A percentile compares a stretch with the other conserved stretches of the same genome.
Conservation (phyloP, 2,888 invertebrate genomes). For the Limenitis camilla region DNA sequence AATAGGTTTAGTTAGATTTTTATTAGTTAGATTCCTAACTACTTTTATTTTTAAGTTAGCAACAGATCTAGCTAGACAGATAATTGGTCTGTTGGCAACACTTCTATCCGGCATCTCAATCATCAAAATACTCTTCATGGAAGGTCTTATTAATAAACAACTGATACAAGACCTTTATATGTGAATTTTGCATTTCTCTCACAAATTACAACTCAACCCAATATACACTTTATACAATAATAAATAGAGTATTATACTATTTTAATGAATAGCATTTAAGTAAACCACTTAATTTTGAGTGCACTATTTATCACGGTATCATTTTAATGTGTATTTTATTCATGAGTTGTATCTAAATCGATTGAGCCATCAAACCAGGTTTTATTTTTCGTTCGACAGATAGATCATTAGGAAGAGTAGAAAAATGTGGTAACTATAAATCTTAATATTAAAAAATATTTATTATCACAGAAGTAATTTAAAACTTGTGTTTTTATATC, state of each 20-base stretch:
- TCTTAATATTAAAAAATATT: conserved; percentile 5
- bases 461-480: no score
- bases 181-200: neutral
- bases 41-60: no score
- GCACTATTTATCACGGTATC: conserved; percentile 30
- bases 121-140: no score
- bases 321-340: conserved; percentile 55
- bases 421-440: conserved; percentile 31
- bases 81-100: no score
- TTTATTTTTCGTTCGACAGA: conserved; percentile 31
- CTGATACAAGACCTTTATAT: no score
- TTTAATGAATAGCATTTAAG: conserved; percentile 1
- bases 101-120: no score
- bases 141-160: no score
- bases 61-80: no score
- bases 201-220: neutral
- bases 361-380: conserved; percentile 51
- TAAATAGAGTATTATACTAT: neutral
- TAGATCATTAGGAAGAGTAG: conserved; percentile 30
- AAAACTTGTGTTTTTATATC: no score
- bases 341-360: conserved; percentile 42
- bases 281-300: conserved; percentile 11
- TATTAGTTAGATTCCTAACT: no score
- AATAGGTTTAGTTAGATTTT: no score
- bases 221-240: neutral